Conservation (phyloP, 2,888 invertebrate genomes). For the Drosophila paranaensis region DNA sequence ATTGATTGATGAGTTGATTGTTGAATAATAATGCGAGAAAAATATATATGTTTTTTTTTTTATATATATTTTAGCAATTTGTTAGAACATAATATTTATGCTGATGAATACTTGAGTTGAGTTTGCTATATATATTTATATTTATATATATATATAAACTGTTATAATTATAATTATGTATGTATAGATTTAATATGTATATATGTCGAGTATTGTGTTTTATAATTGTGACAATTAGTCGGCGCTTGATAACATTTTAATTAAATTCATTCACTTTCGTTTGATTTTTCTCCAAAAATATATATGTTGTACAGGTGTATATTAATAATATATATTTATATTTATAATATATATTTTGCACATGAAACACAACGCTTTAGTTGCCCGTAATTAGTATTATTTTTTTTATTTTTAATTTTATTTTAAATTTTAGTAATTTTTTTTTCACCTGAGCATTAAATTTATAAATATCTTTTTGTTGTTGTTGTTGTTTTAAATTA, state of each 20-base stretch:
- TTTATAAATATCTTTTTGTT: slow-evolving; percentile 32
- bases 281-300: slow-evolving; percentile 66
- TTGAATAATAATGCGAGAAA: slow-evolving; percentile 55
- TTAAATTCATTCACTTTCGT: slow-evolving; percentile 25
- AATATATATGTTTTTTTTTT: neutral
- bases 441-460: slow-evolving; percentile 68
- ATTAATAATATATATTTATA: slow-evolving; percentile 51
- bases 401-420: slow-evolving; percentile 9
- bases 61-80: too few relatives aligned
- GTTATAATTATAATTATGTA: slow-evolving; percentile 26
- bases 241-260: slow-evolving; percentile 14
- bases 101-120: slow-evolving; percentile 40
- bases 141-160: slow-evolving; percentile 6
- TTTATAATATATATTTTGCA: slow-evolving; percentile 54
- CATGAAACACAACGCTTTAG: slow-evolving; percentile 69
- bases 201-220: slow-evolving; percentile 19
- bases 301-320: slow-evolving; percentile 39
- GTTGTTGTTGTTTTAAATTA: slow-evolving; percentile 13
- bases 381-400: slow-evolving; percentile 34
- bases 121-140: slow-evolving; percentile 21
- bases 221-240: slow-evolving; percentile 25
- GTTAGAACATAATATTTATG: slow-evolving; percentile 20
- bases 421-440: slow-evolving; percentile 22
- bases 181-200: slow-evolving; percentile 15
- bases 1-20: slow-evolving; percentile 64